phyloP scores from a whole-genome alignment of 2,797 vertebrate species.

The Sandelia bainsii region DNA sequence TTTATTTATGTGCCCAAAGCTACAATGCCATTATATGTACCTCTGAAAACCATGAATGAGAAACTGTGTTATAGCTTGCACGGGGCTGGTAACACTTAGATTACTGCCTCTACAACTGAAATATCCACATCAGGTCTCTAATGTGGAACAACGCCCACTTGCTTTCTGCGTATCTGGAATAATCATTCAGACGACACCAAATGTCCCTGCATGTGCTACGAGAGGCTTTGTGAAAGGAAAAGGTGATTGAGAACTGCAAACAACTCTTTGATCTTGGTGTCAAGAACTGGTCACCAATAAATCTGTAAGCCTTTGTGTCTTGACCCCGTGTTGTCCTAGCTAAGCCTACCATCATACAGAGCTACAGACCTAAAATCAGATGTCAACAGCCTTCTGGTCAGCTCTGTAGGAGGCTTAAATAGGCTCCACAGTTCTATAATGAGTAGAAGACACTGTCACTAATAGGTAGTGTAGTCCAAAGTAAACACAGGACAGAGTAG shows the following conservation, averaged over 20 bases:
- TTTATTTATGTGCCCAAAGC: constrained; percentile 61
- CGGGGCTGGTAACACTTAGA: constrained; percentile 54
- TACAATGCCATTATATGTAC: constrained; percentile 39
- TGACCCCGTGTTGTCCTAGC: constrained; percentile 65
- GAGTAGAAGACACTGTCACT: constrained; percentile 13
- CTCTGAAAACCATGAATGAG: constrained; percentile 56
- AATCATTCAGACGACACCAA: constrained; percentile 50
- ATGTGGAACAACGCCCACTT: constrained; percentile 39
- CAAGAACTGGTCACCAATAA: constrained; percentile 71
- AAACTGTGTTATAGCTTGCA: constrained; percentile 41
- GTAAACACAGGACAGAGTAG: not conserved
- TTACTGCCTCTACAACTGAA: constrained; percentile 26
- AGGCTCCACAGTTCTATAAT: constrained; percentile 6
- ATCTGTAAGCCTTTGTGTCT: constrained; percentile 69
- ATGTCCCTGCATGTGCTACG: constrained; percentile 9
- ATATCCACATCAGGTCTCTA: constrained; percentile 34
- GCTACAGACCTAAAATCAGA: constrained; percentile 41
- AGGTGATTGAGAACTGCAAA: constrained; percentile 61
- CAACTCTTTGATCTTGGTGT: constrained; percentile 77
- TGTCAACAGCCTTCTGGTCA: constrained; percentile 29
- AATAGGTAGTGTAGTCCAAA: not conserved
- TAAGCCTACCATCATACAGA: constrained; percentile 35
- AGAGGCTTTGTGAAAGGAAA: constrained; percentile 23
- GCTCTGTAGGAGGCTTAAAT: constrained; percentile 1
- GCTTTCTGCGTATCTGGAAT: constrained; percentile 57